Percentiles rank a stretch among this genome's conserved stretches.
phyloP scores from a whole-genome alignment of 2,888 invertebrate species.

The Eristalis arbustorum region DNA sequence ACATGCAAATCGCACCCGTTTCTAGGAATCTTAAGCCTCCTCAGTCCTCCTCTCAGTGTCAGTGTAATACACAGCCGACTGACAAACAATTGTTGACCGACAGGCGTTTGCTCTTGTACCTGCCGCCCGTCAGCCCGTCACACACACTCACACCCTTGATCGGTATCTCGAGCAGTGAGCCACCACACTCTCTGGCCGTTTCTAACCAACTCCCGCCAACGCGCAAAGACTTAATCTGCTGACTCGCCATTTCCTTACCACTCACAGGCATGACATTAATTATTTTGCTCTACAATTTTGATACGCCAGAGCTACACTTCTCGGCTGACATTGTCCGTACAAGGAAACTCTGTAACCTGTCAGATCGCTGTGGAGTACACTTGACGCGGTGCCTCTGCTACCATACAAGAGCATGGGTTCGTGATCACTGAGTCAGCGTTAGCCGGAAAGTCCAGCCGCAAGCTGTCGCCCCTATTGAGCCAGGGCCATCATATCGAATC shows the following conservation, averaged over 20 bases:
- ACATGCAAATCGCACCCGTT: constrained; percentile 45
- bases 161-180: constrained; percentile 32
- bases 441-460: constrained; percentile 41
- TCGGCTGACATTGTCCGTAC: neutral
- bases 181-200: constrained; percentile 11
- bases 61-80: neutral
- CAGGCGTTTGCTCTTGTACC: constrained; percentile 44
- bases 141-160: constrained; percentile 66
- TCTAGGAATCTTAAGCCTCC: constrained; percentile 45
- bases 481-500: constrained; percentile 48
- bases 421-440: constrained; percentile 21
- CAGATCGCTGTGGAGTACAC: neutral
- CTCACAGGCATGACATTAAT: constrained; percentile 40
- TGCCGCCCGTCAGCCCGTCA: constrained; percentile 60
- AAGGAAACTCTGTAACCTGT: neutral
- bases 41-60: neutral
- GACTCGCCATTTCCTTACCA: constrained; percentile 45
- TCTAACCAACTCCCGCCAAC: constrained; percentile 53
- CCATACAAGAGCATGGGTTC: neutral
- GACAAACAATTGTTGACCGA: constrained; percentile 48
- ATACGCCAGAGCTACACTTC: constrained; percentile 30
- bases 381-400: neutral
- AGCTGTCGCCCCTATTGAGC: constrained; percentile 8
- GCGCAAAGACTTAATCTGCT: constrained; percentile 39
- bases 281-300: constrained; percentile 41